Conservation (phyloP, 2,888 invertebrate species). For the Loripinus fragilis region DNA sequence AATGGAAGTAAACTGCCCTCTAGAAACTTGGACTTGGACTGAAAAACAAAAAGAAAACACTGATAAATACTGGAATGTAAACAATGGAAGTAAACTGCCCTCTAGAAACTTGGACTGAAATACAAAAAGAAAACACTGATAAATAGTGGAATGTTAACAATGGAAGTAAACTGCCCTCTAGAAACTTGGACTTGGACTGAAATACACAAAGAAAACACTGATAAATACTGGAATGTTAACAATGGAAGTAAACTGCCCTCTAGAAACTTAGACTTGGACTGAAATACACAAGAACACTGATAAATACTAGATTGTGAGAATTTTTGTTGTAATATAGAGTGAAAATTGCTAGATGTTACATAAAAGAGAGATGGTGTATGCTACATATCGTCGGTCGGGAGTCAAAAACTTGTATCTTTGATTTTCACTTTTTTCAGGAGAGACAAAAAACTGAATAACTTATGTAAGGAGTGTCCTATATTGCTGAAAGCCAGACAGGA, state of each 20-base stretch:
- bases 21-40: constrained; percentile 20
- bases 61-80: constrained; percentile 61
- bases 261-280: constrained; percentile 24
- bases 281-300: constrained; percentile 2
- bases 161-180: constrained; percentile 52
- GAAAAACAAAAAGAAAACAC: not conserved
- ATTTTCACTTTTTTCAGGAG: too few relatives aligned
- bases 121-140: not conserved
- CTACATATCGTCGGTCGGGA: too few relatives aligned
- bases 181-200: constrained; percentile 23
- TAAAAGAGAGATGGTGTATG: too few relatives aligned
- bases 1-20: constrained; percentile 56
- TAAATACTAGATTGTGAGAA: too few relatives aligned
- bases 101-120: constrained; percentile 20
- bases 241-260: constrained; percentile 56
- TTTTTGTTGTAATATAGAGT: too few relatives aligned
- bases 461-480: too few relatives aligned
- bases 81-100: constrained; percentile 59
- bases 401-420: too few relatives aligned
- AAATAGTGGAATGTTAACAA: constrained; percentile 70
- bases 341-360: too few relatives aligned
- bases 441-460: too few relatives aligned
- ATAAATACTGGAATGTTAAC: constrained; percentile 65
- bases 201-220: not conserved
- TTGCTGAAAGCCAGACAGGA: too few relatives aligned